Conservation (phyloP, 2,797 vertebrate genomes). For the Melanotaenia parkinsoni region DNA sequence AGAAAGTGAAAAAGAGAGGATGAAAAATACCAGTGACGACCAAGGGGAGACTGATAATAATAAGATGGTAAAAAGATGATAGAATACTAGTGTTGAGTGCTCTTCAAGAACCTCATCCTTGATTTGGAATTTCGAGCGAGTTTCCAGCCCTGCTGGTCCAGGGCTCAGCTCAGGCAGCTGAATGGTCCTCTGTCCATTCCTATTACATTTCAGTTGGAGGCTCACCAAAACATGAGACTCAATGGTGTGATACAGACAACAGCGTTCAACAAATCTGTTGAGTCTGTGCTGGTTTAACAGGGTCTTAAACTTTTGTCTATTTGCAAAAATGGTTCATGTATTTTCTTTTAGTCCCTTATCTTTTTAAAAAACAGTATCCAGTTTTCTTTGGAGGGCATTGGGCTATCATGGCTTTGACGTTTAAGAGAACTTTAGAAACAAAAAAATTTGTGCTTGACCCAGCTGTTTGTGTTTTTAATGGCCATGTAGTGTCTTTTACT, state of each 20-base stretch:
- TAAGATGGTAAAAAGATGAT: conserved; percentile 5
- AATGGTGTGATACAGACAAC: conserved; percentile 47
- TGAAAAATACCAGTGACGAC: conserved; percentile 68
- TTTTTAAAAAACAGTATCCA: conserved; percentile 45
- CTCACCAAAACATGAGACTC: conserved; percentile 53
- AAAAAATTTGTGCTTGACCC: conserved; percentile 59
- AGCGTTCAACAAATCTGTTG: conserved; percentile 40
- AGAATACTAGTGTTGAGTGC: conserved; percentile 50
- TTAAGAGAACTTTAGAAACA: conserved; percentile 71
- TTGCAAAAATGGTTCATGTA: conserved; percentile 57
- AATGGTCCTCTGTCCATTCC: conserved; percentile 65
- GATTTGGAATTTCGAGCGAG: conserved; percentile 53
- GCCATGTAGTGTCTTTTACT: conserved; percentile 44
- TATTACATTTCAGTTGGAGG: conserved; percentile 49
- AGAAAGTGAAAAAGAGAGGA: conserved; percentile 53
- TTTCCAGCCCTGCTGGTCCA: conserved; percentile 77
- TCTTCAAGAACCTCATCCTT: conserved; percentile 48
- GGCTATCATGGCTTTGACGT: conserved; percentile 41
- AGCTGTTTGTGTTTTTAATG: conserved; percentile 49
- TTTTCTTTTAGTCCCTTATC: conserved; percentile 51
- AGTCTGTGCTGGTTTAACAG: conserved; percentile 69
- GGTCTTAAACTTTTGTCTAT: conserved; percentile 66
- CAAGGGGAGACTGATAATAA: conserved; percentile 34
- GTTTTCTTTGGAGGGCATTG: conserved; percentile 66
- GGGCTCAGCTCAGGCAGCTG: conserved; percentile 80